Conservation (phyloP, 1,140 invertebrate species). For the Cotesia chilonis region DNA sequence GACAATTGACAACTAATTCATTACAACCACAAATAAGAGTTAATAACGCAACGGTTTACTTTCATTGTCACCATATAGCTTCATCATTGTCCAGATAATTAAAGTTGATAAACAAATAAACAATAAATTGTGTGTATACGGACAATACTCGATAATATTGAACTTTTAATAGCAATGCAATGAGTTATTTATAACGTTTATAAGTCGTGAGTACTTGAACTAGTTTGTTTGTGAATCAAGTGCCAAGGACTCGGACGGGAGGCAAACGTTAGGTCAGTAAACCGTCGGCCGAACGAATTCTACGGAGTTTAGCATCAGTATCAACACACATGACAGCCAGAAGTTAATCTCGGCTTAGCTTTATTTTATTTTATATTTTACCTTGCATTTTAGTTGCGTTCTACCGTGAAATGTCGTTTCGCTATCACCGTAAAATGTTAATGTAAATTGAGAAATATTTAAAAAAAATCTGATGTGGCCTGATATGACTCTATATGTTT, state of each 20-base stretch:
- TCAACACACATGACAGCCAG: slow-evolving; percentile 20
- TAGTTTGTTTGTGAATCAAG: slow-evolving; percentile 29
- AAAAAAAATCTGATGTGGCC: no score
- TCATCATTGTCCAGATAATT: not conserved
- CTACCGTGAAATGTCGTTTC: no score
- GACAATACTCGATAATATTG: not conserved
- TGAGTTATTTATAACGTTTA: slow-evolving; percentile 22
- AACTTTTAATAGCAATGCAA: slow-evolving; percentile 13
- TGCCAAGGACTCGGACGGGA: slow-evolving; percentile 41
- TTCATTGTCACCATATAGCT: no score
- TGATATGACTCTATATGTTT: no score
- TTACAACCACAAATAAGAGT: no score
- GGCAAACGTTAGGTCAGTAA: slow-evolving; percentile 50
- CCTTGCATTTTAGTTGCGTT: no score
- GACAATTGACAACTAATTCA: no score
- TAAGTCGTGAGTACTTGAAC: slow-evolving; percentile 16
- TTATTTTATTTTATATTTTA: not conserved
- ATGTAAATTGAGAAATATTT: no score
- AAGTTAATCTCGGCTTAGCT: slow-evolving; percentile 26
- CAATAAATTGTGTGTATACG: no score
- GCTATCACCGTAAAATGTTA: no score
- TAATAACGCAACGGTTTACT: no score
- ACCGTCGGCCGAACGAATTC: slow-evolving; percentile 33
- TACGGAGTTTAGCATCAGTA: slow-evolving; percentile 32
- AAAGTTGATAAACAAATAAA: not conserved